A percentile compares a stretch with the other conserved stretches of the same genome.
phyloP scores from a whole-genome alignment of 2,113 vertebrate species.

The Monarcha castaneiventris region DNA sequence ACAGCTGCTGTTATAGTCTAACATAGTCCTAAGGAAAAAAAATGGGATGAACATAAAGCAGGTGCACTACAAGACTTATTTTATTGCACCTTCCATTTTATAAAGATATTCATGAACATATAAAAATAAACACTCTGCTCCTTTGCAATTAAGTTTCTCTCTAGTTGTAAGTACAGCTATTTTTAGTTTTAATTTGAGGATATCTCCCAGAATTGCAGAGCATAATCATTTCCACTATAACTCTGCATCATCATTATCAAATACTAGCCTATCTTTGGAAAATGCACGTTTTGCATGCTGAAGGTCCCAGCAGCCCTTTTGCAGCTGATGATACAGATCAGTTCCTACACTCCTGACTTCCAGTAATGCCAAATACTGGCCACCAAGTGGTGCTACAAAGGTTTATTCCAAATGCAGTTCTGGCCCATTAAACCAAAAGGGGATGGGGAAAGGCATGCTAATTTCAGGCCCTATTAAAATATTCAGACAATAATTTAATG shows the following conservation, averaged over 20 bases:
- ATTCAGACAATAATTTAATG: not conserved
- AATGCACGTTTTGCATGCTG: not conserved
- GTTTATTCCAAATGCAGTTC: not conserved
- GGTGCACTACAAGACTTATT: not conserved
- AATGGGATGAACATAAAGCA: not conserved
- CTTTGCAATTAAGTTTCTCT: slow-evolving; percentile 33
- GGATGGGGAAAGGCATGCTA: not conserved
- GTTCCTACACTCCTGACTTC: not conserved
- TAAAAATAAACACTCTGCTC: slow-evolving; percentile 31
- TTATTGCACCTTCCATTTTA: slow-evolving; percentile 11
- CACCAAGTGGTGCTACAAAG: slow-evolving; percentile 16
- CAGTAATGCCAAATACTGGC: not conserved
- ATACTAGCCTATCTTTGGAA: slow-evolving; percentile 5
- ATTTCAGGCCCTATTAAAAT: slow-evolving; percentile 28
- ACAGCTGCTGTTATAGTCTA: not conserved
- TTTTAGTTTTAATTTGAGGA: slow-evolving; percentile 52
- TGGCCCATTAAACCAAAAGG: not conserved
- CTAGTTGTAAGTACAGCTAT: slow-evolving; percentile 22
- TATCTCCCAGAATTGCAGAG: slow-evolving; percentile 38
- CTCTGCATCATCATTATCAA: slow-evolving; percentile 13
- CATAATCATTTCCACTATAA: slow-evolving; percentile 25
- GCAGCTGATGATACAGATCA: not conserved
- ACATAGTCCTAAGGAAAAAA: not conserved
- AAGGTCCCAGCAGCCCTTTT: not conserved
- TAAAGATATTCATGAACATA: slow-evolving; percentile 2